These are phyloP conservation scores for Chiridota heheva DNA, from an alignment of 35 echinoderm and acorn worm species.

Conservation along the genomic window DNA sequence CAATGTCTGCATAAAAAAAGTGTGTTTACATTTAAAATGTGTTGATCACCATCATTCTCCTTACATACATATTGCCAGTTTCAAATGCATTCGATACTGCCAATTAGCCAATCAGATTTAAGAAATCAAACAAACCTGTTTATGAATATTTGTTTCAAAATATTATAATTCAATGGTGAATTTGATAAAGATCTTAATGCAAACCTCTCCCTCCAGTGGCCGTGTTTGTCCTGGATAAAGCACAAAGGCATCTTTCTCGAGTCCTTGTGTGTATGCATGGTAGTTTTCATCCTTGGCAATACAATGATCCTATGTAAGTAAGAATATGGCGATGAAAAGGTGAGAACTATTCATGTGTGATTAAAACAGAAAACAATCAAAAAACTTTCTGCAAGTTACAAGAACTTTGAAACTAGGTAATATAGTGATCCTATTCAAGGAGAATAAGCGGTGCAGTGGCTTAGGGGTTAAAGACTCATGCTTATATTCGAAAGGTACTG, in stretches of 20 bases:
- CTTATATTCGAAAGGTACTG: no score
- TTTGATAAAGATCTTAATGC: background rate
- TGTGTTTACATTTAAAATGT: no score
- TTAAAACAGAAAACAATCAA: no score
- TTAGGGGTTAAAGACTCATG: no score
- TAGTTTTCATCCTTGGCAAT: slow-evolving; percentile 53
- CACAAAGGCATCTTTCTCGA: slow-evolving; percentile 31
- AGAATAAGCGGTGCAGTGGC: no score
- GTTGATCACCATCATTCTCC: no score
- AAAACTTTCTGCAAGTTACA: no score
- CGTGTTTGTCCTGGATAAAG: slow-evolving; percentile 10
- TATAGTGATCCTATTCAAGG: no score
- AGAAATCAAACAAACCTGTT: no score
- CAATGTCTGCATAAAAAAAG: background rate
- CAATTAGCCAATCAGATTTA: background rate
- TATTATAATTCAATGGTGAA: background rate
- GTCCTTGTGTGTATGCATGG: slow-evolving; percentile 36
- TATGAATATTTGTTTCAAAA: background rate
- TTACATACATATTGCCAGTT: background rate
- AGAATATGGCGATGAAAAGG: no score
- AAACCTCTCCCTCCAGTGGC: slow-evolving; percentile 61
- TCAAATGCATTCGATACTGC: background rate
- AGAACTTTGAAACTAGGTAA: no score
- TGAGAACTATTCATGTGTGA: no score
- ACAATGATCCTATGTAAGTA: slow-evolving; percentile 50